Conservation (phyloP, 1,140 invertebrate genomes). For the Whitmania pigra region DNA sequence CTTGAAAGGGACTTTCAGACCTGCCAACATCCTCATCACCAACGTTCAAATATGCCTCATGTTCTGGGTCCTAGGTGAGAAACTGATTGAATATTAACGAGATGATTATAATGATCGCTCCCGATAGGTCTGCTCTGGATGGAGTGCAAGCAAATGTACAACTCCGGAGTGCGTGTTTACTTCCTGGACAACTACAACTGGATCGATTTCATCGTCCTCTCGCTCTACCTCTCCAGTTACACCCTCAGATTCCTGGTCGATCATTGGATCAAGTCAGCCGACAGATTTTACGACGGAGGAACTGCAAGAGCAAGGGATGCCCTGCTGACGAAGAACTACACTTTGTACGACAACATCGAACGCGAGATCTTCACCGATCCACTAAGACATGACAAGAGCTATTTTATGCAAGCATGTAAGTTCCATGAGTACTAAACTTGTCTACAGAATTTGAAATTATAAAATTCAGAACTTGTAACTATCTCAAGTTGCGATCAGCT, state of each 20-base stretch:
- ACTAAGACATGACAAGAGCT: constrained; percentile 28
- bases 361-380: constrained; percentile 20
- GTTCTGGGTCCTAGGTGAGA: constrained; percentile 41
- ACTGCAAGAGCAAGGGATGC: constrained; percentile 28
- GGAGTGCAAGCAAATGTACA: constrained; percentile 43
- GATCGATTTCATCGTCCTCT: constrained; percentile 39
- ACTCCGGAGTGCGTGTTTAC: constrained; percentile 37
- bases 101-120: neutral
- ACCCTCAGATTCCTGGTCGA: constrained; percentile 37
- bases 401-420: constrained; percentile 43
- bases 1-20: constrained; percentile 37
- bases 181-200: constrained; percentile 41
- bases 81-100: neutral
- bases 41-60: constrained; percentile 42
- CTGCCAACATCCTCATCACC: constrained; percentile 39
- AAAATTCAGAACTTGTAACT: no score
- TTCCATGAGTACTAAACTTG: constrained; percentile 1
- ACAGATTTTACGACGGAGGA: constrained; percentile 35
- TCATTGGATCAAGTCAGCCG: constrained; percentile 26
- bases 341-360: constrained; percentile 30
- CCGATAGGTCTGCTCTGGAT: constrained; percentile 39
- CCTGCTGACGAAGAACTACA: constrained; percentile 27
- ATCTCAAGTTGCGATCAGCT: no score
- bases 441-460: no score
- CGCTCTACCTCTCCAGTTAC: constrained; percentile 42